phyloP scores from a whole-genome alignment of 1,140 invertebrate species.

The Charaxes varanes region DNA sequence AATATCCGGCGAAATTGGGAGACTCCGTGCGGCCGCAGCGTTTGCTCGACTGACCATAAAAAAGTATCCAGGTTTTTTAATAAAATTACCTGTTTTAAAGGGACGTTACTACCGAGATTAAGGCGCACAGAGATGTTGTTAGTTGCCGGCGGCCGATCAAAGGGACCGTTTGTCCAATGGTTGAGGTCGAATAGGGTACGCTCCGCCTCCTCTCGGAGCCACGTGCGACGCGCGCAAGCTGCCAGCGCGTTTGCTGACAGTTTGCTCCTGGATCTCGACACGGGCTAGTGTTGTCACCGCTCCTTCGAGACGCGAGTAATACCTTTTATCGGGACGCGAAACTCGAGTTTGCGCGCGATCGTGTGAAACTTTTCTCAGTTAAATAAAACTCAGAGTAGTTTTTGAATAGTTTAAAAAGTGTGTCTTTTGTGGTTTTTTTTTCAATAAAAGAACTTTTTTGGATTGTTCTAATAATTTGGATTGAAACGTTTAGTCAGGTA shows the following conservation, averaged over 20 bases:
- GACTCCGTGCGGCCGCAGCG: constrained; percentile 28
- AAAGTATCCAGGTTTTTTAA: constrained; percentile 65
- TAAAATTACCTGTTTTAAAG: constrained; percentile 72
- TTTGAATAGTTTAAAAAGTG: background rate
- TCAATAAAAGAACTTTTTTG: constrained; percentile 10
- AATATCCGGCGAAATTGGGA: constrained; percentile 26
- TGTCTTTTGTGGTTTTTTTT: background rate
- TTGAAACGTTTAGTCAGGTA: constrained; percentile 32
- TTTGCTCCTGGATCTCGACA: constrained; percentile 28
- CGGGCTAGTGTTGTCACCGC: constrained; percentile 20
- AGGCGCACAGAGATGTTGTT: constrained; percentile 66
- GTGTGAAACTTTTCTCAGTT: constrained; percentile 15
- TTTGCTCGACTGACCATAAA: constrained; percentile 44
- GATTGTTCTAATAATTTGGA: constrained; percentile 28
- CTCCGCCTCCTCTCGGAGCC: constrained; percentile 48
- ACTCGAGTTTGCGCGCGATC: constrained; percentile 12
- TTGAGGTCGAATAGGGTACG: constrained; percentile 17
- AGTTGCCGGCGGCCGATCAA: constrained; percentile 67
- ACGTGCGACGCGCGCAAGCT: constrained; percentile 66
- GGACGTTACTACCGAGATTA: constrained; percentile 71
- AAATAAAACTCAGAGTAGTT: constrained; percentile 2
- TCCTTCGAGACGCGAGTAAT: background rate
- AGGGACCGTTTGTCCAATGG: constrained; percentile 47
- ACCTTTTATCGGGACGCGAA: constrained; percentile 24
- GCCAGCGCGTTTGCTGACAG: constrained; percentile 38